Evolutionary conservation across 2,113 vertebrate species (phyloP).

Genomic region (Todiramphus saurophagus): DNA sequence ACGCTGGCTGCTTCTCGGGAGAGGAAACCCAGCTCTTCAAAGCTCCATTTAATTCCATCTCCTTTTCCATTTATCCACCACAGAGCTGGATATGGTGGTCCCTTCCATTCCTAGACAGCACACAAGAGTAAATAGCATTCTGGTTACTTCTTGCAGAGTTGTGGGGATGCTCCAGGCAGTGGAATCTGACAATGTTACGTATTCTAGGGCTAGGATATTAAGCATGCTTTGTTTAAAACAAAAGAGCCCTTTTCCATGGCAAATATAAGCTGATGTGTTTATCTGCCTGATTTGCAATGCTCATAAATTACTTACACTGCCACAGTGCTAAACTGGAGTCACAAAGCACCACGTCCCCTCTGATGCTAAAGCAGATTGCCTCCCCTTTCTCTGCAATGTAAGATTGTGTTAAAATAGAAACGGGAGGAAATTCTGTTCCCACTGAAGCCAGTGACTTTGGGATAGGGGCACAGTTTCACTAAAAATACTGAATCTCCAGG

Average conservation of each 20-base stretch:
- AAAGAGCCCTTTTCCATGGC: not conserved
- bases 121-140: not conserved
- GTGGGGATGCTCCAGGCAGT: not conserved
- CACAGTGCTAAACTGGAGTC: not conserved
- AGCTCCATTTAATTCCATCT: conserved; percentile 78
- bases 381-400: not conserved
- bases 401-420: not conserved
- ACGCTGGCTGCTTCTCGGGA: conserved; percentile 76
- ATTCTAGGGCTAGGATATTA: not conserved
- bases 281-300: not conserved
- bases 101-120: conserved; percentile 27
- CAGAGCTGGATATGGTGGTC: conserved; percentile 70
- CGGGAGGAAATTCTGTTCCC: not conserved
- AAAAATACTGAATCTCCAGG: not conserved
- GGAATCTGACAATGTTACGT: not conserved
- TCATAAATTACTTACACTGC: not conserved
- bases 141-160: not conserved
- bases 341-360: not conserved
- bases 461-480: not conserved
- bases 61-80: conserved; percentile 80
- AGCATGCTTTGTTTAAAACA: not conserved
- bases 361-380: not conserved
- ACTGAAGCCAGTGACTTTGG: not conserved
- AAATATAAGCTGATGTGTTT: accelerated
- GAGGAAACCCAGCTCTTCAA: conserved; percentile 74